A percentile compares a stretch with the other conserved stretches of the same genome.
Evolutionary conservation across 2,888 invertebrate species (phyloP).

Genomic region (Oscheius sp.): DNA sequence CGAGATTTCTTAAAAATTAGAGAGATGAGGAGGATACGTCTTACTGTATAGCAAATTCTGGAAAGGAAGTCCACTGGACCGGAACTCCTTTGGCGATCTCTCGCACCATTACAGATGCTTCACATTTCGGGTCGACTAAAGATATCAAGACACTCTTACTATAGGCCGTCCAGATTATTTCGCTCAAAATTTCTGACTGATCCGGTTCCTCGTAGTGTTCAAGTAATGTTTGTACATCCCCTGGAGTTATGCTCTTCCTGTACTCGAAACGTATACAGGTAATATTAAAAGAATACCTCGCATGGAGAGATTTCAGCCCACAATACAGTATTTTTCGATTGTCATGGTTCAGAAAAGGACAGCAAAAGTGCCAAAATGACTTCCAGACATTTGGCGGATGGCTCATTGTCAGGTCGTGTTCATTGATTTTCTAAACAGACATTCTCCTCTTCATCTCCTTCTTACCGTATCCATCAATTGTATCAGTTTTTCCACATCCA

Average conservation of each 20-base stretch:
- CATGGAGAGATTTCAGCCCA: neutral
- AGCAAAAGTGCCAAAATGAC: conserved; percentile 1
- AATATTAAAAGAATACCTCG: too few relatives aligned
- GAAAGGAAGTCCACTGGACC: conserved; percentile 27
- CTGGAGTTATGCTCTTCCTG: neutral
- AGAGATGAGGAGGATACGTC: neutral
- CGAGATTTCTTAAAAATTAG: conserved; percentile 1
- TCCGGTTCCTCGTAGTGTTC: conserved; percentile 4
- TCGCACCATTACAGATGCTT: neutral
- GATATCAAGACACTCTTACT: conserved; percentile 1
- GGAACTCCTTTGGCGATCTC: conserved; percentile 1
- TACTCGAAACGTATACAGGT: too few relatives aligned
- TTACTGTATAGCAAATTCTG: conserved; percentile 17
- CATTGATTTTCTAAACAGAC: conserved; percentile 2
- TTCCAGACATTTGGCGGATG: neutral
- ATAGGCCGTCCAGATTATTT: conserved; percentile 4
- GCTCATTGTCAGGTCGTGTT: neutral
- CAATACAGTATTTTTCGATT: conserved; percentile 1
- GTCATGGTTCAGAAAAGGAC: neutral
- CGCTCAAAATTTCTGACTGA: neutral
- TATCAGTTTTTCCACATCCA: conserved; percentile 13
- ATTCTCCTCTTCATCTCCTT: too few relatives aligned
- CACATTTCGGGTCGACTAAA: neutral
- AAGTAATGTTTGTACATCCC: neutral
- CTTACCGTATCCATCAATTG: conserved; percentile 12